These are phyloP conservation scores for Agrochola litura DNA, from an alignment of 2,888 invertebrate genomes.

Conservation along the genomic window DNA sequence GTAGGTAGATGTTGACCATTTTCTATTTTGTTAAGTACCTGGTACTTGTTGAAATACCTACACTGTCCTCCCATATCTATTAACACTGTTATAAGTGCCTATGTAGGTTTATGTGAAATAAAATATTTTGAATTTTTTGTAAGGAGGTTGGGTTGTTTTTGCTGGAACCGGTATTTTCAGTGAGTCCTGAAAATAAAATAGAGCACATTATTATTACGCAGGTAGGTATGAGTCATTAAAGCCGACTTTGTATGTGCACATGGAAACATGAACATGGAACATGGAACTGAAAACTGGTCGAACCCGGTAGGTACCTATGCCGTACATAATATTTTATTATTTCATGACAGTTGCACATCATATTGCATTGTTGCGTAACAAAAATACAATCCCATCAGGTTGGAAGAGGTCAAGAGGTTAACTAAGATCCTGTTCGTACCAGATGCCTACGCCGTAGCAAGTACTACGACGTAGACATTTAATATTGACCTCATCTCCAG, in stretches of 20 bases:
- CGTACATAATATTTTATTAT: not conserved
- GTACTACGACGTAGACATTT: constrained; percentile 29
- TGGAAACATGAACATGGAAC: too few species aligned
- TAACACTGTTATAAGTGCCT: too few species aligned
- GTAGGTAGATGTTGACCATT: too few species aligned
- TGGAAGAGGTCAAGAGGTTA: not conserved
- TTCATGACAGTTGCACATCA: not conserved
- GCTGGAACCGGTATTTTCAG: not conserved
- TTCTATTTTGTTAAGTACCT: too few species aligned
- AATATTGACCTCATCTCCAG: not conserved
- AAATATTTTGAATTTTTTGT: too few species aligned
- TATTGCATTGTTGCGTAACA: not conserved
- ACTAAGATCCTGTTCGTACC: constrained; percentile 24
- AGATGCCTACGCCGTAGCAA: constrained; percentile 42
- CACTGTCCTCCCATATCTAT: too few species aligned
- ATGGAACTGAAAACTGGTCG: not conserved
- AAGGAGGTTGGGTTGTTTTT: not conserved
- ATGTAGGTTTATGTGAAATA: too few species aligned
- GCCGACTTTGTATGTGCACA: not conserved
- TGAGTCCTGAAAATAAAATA: not conserved
- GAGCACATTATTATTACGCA: not conserved
- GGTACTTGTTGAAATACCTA: too few species aligned
- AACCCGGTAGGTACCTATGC: not conserved
- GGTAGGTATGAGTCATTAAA: not conserved
- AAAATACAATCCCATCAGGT: not conserved